Conservation (phyloP, 2,888 invertebrate genomes). For the Eristalis pertinax region DNA sequence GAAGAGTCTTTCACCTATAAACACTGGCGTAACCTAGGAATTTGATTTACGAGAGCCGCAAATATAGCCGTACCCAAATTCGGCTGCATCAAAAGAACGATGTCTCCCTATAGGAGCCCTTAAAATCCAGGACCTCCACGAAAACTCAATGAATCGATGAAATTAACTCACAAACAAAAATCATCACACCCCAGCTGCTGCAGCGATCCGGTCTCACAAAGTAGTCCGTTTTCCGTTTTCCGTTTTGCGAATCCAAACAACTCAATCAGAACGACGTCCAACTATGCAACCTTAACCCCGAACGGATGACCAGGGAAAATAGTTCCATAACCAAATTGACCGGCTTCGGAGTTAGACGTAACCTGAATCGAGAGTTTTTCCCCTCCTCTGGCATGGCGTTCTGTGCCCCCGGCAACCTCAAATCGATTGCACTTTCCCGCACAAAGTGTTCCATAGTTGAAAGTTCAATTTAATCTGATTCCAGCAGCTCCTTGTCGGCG, state of each 20-base stretch:
- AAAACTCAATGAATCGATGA: too few relatives aligned
- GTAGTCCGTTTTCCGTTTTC: neutral
- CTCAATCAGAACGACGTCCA: conserved; percentile 32
- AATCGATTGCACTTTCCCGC: conserved; percentile 67
- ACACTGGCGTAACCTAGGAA: too few relatives aligned
- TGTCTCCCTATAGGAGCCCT: too few relatives aligned
- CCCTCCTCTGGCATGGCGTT: neutral
- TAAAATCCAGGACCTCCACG: too few relatives aligned
- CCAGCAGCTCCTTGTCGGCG: conserved; percentile 30
- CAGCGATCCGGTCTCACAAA: too few relatives aligned
- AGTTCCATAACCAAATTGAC: conserved; percentile 43
- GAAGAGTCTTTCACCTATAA: too few relatives aligned
- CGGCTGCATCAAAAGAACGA: too few relatives aligned
- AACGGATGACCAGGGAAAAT: conserved; percentile 32
- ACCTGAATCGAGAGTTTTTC: conserved; percentile 28
- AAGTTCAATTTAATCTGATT: conserved; percentile 68
- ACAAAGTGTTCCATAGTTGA: conserved; percentile 56
- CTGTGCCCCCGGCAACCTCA: conserved; percentile 34
- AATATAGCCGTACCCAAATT: too few relatives aligned
- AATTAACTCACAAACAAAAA: too few relatives aligned
- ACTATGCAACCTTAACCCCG: conserved; percentile 53
- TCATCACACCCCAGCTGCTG: too few relatives aligned
- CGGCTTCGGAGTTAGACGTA: conserved; percentile 25
- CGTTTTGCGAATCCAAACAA: conserved; percentile 5
- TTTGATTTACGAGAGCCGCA: too few relatives aligned